Evolutionary conservation across 1,140 invertebrate genomes (phyloP).

Genomic region (Euglossa dilemma): DNA sequence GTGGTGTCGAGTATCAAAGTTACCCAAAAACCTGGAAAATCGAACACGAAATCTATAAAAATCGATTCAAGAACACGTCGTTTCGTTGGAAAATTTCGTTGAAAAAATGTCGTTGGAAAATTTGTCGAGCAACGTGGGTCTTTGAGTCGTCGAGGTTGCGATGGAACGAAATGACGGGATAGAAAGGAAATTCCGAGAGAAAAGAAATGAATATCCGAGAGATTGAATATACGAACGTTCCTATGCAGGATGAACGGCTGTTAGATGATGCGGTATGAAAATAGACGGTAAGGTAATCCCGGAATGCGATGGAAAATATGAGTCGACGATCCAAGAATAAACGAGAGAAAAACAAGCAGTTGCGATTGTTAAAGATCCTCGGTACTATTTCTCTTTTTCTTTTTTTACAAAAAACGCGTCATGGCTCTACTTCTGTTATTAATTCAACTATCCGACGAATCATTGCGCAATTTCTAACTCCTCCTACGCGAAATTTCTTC

Average conservation of each 20-base stretch:
- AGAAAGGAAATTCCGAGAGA: background rate
- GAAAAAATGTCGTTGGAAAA: too few relatives aligned
- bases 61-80: too few relatives aligned
- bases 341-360: slow-evolving; percentile 71
- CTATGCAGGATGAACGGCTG: slow-evolving; percentile 60
- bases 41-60: background rate
- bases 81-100: too few relatives aligned
- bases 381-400: slow-evolving; percentile 14
- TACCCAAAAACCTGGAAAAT: background rate
- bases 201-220: slow-evolving; percentile 48
- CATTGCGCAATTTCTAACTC: background rate
- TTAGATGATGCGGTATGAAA: slow-evolving; percentile 69
- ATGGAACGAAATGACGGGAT: background rate
- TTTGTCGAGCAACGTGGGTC: too few relatives aligned
- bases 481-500: background rate
- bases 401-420: slow-evolving; percentile 35
- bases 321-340: slow-evolving; percentile 78
- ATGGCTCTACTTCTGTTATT: background rate
- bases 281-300: slow-evolving; percentile 79
- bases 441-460: background rate
- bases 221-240: slow-evolving; percentile 33
- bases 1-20: background rate
- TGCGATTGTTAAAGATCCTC: slow-evolving; percentile 49
- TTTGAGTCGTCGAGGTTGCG: background rate
- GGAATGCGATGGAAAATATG: slow-evolving; percentile 76